phyloP scores from a whole-genome alignment of 2,113 vertebrate genomes.

The Rhabdornis inornatus region DNA sequence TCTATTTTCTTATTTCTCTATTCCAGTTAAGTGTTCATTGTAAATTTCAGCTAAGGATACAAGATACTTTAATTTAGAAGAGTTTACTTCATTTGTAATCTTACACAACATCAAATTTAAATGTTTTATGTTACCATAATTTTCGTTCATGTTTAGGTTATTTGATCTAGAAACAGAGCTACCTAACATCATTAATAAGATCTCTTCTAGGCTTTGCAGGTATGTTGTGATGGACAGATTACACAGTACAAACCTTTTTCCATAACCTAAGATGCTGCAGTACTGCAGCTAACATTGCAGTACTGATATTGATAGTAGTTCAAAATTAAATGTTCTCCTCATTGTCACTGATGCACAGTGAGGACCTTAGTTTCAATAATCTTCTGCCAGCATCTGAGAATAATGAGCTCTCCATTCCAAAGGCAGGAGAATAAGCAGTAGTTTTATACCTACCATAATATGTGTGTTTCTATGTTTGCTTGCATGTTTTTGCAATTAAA shows the following conservation, averaged over 20 bases:
- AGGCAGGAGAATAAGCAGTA: not conserved
- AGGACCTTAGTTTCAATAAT: not conserved
- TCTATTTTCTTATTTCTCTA: not conserved
- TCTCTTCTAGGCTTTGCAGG: not conserved
- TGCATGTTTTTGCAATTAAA: not conserved
- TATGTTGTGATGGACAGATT: not conserved
- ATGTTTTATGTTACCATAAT: not conserved
- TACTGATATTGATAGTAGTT: not conserved
- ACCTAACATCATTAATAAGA: not conserved
- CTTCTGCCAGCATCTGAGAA: not conserved
- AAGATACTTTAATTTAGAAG: not conserved
- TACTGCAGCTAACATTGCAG: not conserved
- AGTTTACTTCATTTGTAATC: not conserved
- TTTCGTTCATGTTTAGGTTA: not conserved
- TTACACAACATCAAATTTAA: not conserved
- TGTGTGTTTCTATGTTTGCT: not conserved
- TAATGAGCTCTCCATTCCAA: not conserved
- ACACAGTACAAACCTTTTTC: not conserved
- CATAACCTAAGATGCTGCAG: not conserved
- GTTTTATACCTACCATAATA: not conserved
- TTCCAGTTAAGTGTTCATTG: not conserved
- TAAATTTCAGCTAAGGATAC: not conserved
- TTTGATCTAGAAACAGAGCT: not conserved
- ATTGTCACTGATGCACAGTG: not conserved
- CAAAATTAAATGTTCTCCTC: slow-evolving; percentile 3